These are phyloP conservation scores for Brotula barbata DNA, from an alignment of 2,797 vertebrate species.

Conservation along the genomic window DNA sequence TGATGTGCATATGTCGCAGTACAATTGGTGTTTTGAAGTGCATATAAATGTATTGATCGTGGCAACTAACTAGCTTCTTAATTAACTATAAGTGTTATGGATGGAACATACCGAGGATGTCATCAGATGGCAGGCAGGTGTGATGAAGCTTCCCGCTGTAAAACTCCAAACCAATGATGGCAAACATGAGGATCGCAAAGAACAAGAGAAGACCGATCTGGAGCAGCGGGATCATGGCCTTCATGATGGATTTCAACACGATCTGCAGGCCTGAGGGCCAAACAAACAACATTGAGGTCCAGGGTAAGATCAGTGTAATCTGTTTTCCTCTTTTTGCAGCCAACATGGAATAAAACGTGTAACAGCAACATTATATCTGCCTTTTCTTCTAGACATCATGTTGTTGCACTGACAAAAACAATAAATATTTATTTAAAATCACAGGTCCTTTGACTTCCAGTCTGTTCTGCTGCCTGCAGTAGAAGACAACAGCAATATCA, in stretches of 20 bases:
- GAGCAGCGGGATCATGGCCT: slow-evolving; percentile 98
- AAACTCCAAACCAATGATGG: slow-evolving; percentile 98
- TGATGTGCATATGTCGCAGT: too few relatives aligned
- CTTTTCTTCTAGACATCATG: too few relatives aligned
- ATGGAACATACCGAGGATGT: slow-evolving; percentile 72
- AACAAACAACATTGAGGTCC: neutral
- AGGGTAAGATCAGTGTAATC: neutral
- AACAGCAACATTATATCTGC: too few relatives aligned
- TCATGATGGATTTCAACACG: slow-evolving; percentile 99
- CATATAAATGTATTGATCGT: too few relatives aligned
- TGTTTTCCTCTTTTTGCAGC: too few relatives aligned
- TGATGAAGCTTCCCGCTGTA: slow-evolving; percentile 97
- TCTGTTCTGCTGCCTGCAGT: neutral
- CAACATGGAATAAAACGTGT: too few relatives aligned
- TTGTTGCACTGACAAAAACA: too few relatives aligned
- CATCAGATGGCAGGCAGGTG: slow-evolving; percentile 83
- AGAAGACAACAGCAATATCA: too few relatives aligned
- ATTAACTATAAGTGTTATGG: neutral
- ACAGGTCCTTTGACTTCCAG: neutral
- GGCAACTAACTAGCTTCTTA: too few relatives aligned
- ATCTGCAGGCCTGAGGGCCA: slow-evolving; percentile 89
- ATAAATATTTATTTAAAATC: neutral
- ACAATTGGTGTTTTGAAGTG: too few relatives aligned
- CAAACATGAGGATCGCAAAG: slow-evolving; percentile 99
- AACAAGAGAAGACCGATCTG: slow-evolving; percentile 98